Evolutionary conservation across 2,888 invertebrate species (phyloP).

Genomic region (Tachystola acroxantha): DNA sequence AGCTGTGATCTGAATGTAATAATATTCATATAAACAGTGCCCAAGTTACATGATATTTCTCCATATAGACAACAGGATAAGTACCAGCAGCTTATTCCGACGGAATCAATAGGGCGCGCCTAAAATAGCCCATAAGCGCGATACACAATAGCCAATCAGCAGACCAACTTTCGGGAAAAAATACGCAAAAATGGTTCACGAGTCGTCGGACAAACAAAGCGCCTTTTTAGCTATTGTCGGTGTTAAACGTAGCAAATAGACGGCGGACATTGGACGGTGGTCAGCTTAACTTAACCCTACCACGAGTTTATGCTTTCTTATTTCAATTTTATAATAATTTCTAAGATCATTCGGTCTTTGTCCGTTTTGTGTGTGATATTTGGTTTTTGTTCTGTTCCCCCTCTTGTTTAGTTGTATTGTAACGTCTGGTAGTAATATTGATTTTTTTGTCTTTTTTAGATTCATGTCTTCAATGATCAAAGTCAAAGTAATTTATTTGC

Average conservation of each 20-base stretch:
- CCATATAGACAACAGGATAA: too few species aligned
- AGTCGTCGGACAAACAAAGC: constrained; percentile 18
- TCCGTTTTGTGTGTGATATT: too few species aligned
- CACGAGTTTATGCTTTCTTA: constrained; percentile 10
- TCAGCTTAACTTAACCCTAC: constrained; percentile 39
- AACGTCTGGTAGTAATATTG: too few species aligned
- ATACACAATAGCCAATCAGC: constrained; percentile 12
- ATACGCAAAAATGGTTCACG: constrained; percentile 19
- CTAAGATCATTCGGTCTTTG: neutral
- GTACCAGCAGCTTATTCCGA: neutral
- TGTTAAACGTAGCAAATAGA: constrained; percentile 31
- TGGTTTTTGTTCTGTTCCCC: too few species aligned
- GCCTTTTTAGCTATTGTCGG: constrained; percentile 20
- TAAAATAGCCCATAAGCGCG: constrained; percentile 6
- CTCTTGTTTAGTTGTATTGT: too few species aligned
- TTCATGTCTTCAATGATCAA: too few species aligned
- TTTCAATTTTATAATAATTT: neutral
- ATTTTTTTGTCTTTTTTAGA: too few species aligned
- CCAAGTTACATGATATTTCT: too few species aligned
- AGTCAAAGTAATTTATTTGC: too few species aligned
- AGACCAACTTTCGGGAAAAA: constrained; percentile 4
- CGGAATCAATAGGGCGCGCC: constrained; percentile 15
- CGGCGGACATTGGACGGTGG: constrained; percentile 40
- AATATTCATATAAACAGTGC: too few species aligned
- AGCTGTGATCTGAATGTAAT: too few species aligned